phyloP scores from a whole-genome alignment of 2,888 invertebrate species.

The Mesorhabditis belari region DNA sequence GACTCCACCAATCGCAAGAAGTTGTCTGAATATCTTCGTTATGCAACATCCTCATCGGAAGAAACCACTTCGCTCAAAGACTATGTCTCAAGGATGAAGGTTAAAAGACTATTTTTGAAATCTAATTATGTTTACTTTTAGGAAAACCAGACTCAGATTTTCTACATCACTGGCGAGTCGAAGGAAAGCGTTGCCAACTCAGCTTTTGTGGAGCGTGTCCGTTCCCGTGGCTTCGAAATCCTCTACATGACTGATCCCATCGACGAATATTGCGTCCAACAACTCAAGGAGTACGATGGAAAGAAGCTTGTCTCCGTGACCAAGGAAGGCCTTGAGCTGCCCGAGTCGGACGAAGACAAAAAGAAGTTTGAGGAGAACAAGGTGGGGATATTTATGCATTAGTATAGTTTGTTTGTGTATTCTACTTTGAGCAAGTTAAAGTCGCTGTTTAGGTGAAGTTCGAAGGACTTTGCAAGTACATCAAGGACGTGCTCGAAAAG shows the following conservation, averaged over 20 bases:
- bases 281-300: conserved; percentile 95
- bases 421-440: not conserved
- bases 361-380: conserved; percentile 95
- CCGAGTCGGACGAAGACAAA: conserved; percentile 92
- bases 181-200: conserved; percentile 73
- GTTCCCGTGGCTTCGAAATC: conserved; percentile 87
- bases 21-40: conserved; percentile 76
- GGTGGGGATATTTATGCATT: too few relatives aligned
- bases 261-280: too few relatives aligned
- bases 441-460: conserved; percentile 63
- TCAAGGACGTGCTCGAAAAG: conserved; percentile 92
- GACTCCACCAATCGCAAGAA: conserved; percentile 89
- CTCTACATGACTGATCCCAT: conserved; percentile 99
- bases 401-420: not conserved
- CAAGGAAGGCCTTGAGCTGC: conserved; percentile 92
- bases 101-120: too few relatives aligned
- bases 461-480: conserved; percentile 70
- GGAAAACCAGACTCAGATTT: conserved; percentile 89
- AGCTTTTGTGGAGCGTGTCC: conserved; percentile 91
- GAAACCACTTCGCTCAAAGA: too few relatives aligned
- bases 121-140: too few relatives aligned
- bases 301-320: conserved; percentile 92
- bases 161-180: conserved; percentile 85
- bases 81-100: conserved; percentile 96
- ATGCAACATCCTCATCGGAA: too few relatives aligned